Base-by-base conservation (phyloP, 2,888 invertebrate genomes). In the Ctena decussata region DNA sequence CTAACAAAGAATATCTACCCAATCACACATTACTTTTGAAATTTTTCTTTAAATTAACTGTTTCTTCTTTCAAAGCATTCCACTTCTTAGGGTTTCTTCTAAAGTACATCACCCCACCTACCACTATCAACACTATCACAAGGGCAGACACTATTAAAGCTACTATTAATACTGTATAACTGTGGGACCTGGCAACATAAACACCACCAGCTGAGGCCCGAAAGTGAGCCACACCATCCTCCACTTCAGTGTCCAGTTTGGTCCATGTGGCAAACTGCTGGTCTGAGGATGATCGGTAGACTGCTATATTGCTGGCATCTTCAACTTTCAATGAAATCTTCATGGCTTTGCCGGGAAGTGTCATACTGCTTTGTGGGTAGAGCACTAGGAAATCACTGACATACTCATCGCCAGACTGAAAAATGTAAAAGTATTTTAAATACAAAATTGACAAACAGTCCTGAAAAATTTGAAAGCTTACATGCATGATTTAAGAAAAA, bases 301-400 rank as follows among this genome's bases (percentile, higher is more conserved):
- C 83, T 0, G 77, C 85, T 1, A 92, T 86, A 77, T 89, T 89
- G 35, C 80, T 84, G 3, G 81, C 85, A 27, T 90, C 90, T n/a
- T 89, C 83, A 11, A 94, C 77, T 69, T 85, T 86, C 74, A 94
- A 84, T 21, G 84, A 75, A 5, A 94, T 76, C 0, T 80, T 77
- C 74, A 94, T 89, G 35, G 84, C 81, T 60, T 91, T 84, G 6
- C 89, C 91, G 32, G 91, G 82, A 35, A 65, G 72, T 18, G 91
- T 82, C 0, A 94, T 60, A 65, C 89, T 72, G 0, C 86, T 82
- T 77, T 94, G 92, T 18, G 95, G 95, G 21, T 88, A 85, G 24
- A 95, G 60, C 6, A 93, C 85, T 3, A 93, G 75, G 82, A 94
- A 94, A 41, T 93, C 89, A 84, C 95, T 95, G 53, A 92, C 93